These are phyloP conservation scores for Xestia c-nigrum DNA, from an alignment of 2,888 invertebrate species.

Conservation along the genomic window DNA sequence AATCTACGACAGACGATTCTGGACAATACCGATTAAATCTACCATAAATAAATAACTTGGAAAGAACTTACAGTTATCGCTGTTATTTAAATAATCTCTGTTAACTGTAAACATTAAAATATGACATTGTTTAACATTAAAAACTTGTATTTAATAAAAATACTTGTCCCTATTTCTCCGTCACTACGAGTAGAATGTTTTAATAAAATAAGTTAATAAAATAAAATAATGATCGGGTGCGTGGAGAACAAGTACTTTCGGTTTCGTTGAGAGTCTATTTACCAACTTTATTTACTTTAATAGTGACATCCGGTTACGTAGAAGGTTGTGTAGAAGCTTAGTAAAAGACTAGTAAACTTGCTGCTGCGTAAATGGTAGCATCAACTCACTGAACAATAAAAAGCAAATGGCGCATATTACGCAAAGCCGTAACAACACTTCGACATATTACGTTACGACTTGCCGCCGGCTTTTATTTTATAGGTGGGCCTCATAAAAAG, in stretches of 20 bases:
- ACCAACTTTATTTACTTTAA: neutral
- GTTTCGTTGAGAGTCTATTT: too few relatives aligned
- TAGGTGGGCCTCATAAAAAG: slow-evolving; percentile 42
- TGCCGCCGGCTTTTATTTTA: slow-evolving; percentile 56
- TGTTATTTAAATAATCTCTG: slow-evolving; percentile 17
- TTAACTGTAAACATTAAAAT: slow-evolving; percentile 28
- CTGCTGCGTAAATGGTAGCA: slow-evolving; percentile 29
- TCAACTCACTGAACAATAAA: slow-evolving; percentile 53
- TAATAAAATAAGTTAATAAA: too few relatives aligned
- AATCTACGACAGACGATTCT: slow-evolving; percentile 15
- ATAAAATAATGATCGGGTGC: too few relatives aligned
- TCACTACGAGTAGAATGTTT: too few relatives aligned
- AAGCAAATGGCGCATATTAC: slow-evolving; percentile 46
- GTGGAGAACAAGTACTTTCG: too few relatives aligned
- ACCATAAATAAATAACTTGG: slow-evolving; percentile 23
- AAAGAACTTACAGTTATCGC: slow-evolving; percentile 1
- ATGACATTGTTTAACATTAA: too few relatives aligned
- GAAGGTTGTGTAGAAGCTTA: neutral
- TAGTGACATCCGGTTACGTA: neutral
- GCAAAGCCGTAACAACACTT: neutral
- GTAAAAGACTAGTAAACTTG: slow-evolving; percentile 10
- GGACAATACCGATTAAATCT: slow-evolving; percentile 29
- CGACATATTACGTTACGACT: slow-evolving; percentile 48
- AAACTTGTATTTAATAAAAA: too few relatives aligned
- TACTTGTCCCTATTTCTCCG: too few relatives aligned